Conservation (phyloP, 1,140 invertebrate species). For the Phortica variegata region DNA sequence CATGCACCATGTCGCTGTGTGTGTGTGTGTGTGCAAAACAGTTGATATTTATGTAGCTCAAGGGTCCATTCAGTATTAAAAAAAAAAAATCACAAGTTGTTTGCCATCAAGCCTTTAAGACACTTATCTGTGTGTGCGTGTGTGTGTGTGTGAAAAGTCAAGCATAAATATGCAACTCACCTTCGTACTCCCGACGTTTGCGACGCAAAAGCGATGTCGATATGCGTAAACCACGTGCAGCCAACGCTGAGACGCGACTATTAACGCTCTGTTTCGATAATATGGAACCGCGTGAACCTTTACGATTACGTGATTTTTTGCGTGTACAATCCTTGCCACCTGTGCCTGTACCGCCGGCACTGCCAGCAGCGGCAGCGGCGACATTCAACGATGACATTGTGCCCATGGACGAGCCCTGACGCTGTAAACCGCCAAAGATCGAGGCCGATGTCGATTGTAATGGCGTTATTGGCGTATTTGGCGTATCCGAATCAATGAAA, state of each 20-base stretch:
- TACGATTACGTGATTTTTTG: slow-evolving; percentile 31
- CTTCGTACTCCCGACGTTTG: slow-evolving; percentile 48
- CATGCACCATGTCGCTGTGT: too few species aligned
- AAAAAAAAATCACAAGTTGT: not conserved
- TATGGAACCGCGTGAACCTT: slow-evolving; percentile 41
- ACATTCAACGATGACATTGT: slow-evolving; percentile 9
- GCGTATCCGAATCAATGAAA: slow-evolving; percentile 50
- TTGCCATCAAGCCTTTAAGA: not conserved
- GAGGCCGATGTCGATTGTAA: slow-evolving; percentile 27
- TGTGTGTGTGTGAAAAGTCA: not conserved
- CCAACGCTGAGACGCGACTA: slow-evolving; percentile 27
- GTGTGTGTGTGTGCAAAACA: too few species aligned
- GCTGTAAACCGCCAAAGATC: slow-evolving; percentile 17
- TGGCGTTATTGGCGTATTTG: slow-evolving; percentile 33
- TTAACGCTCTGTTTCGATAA: slow-evolving; percentile 25
- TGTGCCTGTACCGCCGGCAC: slow-evolving; percentile 2
- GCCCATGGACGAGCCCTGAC: slow-evolving; percentile 21
- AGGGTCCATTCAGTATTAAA: not conserved
- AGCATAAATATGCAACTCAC: slow-evolving; percentile 25
- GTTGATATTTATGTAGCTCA: too few species aligned
- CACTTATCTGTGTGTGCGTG: not conserved
- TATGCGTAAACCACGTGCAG: slow-evolving; percentile 37
- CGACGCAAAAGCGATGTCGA: slow-evolving; percentile 42
- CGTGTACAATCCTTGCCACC: not conserved
- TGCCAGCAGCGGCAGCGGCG: not conserved